Evolutionary conservation across 2,797 vertebrate species (phyloP).

Genomic region (Tachyglossus aculeatus): DNA sequence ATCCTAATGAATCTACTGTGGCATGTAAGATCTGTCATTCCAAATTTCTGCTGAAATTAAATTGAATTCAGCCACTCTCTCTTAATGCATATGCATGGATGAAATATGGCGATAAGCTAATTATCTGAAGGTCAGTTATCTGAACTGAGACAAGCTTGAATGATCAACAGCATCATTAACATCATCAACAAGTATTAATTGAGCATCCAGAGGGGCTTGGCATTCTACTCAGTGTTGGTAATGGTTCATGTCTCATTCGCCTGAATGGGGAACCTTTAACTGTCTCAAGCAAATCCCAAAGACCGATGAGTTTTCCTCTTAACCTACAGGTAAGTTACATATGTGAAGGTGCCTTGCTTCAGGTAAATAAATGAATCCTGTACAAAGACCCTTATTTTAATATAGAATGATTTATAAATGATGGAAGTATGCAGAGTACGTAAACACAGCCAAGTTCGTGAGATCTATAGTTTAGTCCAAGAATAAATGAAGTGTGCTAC

Average conservation of each 20-base stretch:
- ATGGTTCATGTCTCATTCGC: neutral
- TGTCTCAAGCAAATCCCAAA: conserved; percentile 10
- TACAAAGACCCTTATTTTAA: neutral
- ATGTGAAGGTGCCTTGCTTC: neutral
- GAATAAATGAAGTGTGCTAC: neutral
- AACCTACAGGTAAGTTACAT: neutral
- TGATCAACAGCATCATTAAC: no score
- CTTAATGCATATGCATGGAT: no score
- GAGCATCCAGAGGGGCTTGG: no score
- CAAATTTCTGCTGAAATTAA: no score
- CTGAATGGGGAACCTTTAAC: neutral
- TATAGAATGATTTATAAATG: neutral
- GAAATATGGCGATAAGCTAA: no score
- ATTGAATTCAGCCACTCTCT: no score
- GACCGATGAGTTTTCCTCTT: conserved; percentile 16
- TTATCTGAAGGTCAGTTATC: no score
- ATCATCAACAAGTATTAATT: no score
- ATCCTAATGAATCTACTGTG: no score
- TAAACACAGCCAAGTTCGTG: neutral
- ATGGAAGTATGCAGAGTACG: neutral
- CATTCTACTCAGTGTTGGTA: no score
- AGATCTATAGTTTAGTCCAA: neutral
- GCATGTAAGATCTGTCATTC: no score
- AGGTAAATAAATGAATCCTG: neutral
- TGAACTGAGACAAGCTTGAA: no score